Evolutionary conservation across 2,797 vertebrate species (phyloP).

Genomic region (Hafferia zeledoni): DNA sequence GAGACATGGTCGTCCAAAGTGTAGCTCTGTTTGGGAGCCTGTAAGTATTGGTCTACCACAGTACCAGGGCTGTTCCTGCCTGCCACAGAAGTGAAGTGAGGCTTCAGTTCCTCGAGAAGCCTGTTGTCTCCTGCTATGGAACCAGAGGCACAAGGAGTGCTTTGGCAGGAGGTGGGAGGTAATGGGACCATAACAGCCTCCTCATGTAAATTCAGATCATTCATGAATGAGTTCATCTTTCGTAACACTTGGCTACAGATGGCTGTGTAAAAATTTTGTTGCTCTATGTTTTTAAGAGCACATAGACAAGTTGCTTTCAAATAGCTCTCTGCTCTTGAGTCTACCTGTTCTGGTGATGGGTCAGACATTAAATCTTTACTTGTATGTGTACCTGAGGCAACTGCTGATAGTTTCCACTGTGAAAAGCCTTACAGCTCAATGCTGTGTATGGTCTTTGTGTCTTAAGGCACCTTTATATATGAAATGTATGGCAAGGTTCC

Average conservation of each 20-base stretch:
- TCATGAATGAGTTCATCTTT: fast-evolving
- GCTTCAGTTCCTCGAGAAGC: neutral
- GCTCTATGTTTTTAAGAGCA: neutral
- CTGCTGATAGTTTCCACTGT: neutral
- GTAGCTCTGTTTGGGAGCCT: neutral
- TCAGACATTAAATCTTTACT: neutral
- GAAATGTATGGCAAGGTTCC: neutral
- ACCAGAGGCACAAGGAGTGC: neutral
- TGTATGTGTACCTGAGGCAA: neutral
- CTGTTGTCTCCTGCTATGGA: neutral
- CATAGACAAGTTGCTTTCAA: neutral
- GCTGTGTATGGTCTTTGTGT: neutral
- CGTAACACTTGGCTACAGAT: neutral
- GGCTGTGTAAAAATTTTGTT: neutral
- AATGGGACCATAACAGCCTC: neutral
- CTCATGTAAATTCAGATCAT: fast-evolving
- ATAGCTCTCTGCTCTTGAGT: neutral
- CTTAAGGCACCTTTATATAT: neutral
- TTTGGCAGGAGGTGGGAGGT: no score
- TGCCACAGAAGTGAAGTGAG: neutral
- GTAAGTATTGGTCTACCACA: neutral
- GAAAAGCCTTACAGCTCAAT: neutral
- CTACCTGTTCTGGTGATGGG: neutral
- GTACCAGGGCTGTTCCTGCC: neutral
- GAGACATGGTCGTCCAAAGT: fast-evolving